phyloP scores from a whole-genome alignment of 2,888 invertebrate genomes.

The Papilio elwesi region DNA sequence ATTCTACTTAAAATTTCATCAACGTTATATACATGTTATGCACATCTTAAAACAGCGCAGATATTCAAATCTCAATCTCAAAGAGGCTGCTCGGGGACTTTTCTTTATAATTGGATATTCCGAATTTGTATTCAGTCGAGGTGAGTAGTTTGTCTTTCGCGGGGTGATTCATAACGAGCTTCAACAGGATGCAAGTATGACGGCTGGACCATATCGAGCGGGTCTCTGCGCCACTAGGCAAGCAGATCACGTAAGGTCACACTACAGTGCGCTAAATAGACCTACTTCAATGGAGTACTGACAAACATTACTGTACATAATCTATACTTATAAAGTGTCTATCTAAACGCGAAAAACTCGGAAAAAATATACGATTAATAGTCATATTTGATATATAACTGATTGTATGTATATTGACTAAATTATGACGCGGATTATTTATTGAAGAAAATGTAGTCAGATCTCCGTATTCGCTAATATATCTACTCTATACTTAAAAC shows the following conservation, averaged over 20 bases:
- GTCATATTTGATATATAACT: too few species aligned
- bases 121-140: conserved; percentile 30
- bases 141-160: conserved; percentile 16
- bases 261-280: conserved; percentile 45
- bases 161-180: conserved; percentile 30
- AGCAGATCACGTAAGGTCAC: conserved; percentile 49
- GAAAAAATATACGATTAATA: too few species aligned
- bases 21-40: not conserved
- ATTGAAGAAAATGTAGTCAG: too few species aligned
- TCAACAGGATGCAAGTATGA: conserved; percentile 34
- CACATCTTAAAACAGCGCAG: not conserved
- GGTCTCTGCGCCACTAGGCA: conserved; percentile 18
- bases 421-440: too few species aligned
- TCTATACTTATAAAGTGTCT: not conserved
- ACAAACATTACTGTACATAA: conserved; percentile 37
- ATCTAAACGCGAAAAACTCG: too few species aligned
- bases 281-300: conserved; percentile 37
- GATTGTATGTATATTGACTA: too few species aligned
- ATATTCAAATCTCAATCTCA: conserved; percentile 16
- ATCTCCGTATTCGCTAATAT: too few species aligned
- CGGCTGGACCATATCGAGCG: conserved; percentile 23
- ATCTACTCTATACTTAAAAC: too few species aligned
- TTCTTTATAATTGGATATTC: conserved; percentile 30
- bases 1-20: too few species aligned
- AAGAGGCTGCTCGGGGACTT: conserved; percentile 2